Percentiles rank a stretch among this genome's conserved stretches.
phyloP scores from a whole-genome alignment of 2,797 vertebrate species.

The Fratercula arctica region DNA sequence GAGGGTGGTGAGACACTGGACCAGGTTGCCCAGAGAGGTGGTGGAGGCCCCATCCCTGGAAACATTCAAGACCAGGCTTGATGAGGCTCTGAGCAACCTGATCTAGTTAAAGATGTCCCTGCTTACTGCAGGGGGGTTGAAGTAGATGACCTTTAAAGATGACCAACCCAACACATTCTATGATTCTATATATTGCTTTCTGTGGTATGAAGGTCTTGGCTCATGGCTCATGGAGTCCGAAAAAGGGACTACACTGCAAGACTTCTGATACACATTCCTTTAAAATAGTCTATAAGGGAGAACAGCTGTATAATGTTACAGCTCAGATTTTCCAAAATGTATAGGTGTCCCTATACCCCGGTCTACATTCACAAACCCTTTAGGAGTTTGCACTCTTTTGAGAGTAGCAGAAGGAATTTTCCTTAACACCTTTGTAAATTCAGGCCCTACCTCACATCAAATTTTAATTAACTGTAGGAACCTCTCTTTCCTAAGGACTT shows the following conservation, averaged over 20 bases:
- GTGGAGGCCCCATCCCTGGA: too few relatives aligned
- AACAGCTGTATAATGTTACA: background rate
- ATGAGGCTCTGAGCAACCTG: too few relatives aligned
- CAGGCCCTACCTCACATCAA: background rate
- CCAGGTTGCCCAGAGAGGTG: too few relatives aligned
- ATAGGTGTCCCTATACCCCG: fast-evolving
- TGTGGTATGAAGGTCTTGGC: background rate
- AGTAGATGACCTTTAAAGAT: too few relatives aligned
- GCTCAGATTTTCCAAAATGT: background rate
- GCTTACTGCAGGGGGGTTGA: too few relatives aligned
- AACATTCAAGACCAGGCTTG: too few relatives aligned
- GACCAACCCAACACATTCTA: too few relatives aligned
- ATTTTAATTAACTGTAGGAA: background rate
- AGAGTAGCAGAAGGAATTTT: background rate
- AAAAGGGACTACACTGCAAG: background rate
- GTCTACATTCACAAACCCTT: background rate
- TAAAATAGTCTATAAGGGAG: background rate
- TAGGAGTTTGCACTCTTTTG: background rate
- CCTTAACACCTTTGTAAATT: background rate
- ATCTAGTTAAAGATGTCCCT: too few relatives aligned
- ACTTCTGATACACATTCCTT: background rate
- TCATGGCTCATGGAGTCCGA: background rate
- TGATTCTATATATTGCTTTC: background rate
- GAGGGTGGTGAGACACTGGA: too few relatives aligned
- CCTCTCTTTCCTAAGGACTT: background rate